Conservation (phyloP, 1,140 invertebrate genomes). For the Atta colombica region DNA sequence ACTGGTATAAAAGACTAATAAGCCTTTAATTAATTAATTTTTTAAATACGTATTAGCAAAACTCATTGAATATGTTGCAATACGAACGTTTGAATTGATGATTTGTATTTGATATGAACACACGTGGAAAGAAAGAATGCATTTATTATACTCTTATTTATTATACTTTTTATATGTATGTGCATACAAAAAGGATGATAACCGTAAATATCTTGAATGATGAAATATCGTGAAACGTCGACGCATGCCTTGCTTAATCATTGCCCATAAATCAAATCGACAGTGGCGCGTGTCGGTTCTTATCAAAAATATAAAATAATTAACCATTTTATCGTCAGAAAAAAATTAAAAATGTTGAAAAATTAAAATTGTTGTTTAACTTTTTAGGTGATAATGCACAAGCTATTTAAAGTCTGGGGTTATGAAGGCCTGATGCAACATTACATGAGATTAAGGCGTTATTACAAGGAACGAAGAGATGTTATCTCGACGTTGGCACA, state of each 20-base stretch:
- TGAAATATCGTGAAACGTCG: conserved; percentile 33
- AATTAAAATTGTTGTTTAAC: conserved; percentile 40
- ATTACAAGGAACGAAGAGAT: conserved; percentile 90
- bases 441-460: conserved; percentile 87
- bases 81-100: neutral
- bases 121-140: neutral
- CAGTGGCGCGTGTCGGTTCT: conserved; percentile 77
- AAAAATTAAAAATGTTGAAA: neutral
- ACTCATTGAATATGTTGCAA: neutral
- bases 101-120: neutral
- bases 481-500: conserved; percentile 88
- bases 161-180: neutral
- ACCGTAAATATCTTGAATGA: conserved; percentile 61
- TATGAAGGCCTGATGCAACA: conserved; percentile 89
- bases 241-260: conserved; percentile 43
- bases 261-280: conserved; percentile 24
- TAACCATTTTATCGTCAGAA: conserved; percentile 4
- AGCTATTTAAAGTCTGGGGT: conserved; percentile 89
- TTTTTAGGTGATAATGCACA: conserved; percentile 89
- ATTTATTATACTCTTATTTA: neutral
- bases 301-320: conserved; percentile 60
- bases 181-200: neutral
- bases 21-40: neutral
- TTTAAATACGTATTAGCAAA: neutral
- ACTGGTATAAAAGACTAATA: neutral